Conservation (phyloP, 2,113 vertebrate genomes). For the Turnix velox region DNA sequence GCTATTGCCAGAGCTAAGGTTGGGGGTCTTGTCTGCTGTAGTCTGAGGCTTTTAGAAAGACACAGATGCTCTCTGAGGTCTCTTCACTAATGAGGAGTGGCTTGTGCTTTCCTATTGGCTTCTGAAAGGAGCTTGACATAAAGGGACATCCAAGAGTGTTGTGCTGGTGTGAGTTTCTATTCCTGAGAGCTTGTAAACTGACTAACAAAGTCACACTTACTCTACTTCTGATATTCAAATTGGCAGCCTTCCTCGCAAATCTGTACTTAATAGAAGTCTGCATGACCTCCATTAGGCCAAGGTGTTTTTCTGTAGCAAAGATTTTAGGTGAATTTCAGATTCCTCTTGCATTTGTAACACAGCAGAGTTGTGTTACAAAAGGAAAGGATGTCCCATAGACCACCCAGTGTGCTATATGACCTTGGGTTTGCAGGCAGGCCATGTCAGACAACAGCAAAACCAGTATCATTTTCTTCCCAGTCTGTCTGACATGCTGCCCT, state of each 20-base stretch:
- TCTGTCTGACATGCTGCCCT: not conserved
- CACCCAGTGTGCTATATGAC: accelerated
- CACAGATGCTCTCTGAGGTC: not conserved
- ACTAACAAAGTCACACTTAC: not conserved
- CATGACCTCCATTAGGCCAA: not conserved
- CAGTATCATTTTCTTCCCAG: not conserved
- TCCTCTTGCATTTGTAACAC: not conserved
- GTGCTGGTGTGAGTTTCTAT: not conserved
- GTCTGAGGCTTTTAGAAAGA: not conserved
- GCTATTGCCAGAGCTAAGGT: not conserved
- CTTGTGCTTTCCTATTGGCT: not conserved
- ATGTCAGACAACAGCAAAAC: not conserved
- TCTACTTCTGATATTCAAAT: not conserved
- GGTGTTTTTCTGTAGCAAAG: not conserved
- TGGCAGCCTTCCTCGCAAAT: not conserved
- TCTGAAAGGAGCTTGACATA: not conserved
- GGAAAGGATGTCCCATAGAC: not conserved
- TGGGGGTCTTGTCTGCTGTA: not conserved
- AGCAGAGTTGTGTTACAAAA: too few species aligned
- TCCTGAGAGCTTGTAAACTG: not conserved
- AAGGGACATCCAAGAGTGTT: not conserved
- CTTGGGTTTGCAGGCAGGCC: not conserved
- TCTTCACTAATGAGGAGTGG: not conserved
- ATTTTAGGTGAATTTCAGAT: not conserved
- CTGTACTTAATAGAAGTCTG: not conserved